phyloP scores from a whole-genome alignment of 23 tunicate species.

The Phallusia fumigata region DNA sequence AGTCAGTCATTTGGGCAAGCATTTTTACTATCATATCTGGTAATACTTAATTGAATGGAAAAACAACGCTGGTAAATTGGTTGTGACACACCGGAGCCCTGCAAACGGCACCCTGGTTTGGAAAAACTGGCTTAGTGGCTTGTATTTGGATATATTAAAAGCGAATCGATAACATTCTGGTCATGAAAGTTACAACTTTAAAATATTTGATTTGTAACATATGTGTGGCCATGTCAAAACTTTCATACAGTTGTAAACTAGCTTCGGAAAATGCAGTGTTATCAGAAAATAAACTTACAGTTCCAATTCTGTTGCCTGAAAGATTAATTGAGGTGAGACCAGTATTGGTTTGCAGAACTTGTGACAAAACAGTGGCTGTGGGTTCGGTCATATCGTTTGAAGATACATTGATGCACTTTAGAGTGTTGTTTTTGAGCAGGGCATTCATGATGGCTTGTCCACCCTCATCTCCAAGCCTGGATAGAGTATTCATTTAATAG shows the following conservation, averaged over 20 bases:
- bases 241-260: too few species aligned
- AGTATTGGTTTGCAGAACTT: conserved; percentile 67
- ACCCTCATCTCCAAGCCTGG: conserved; percentile 87
- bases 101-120: too few species aligned
- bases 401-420: conserved; percentile 58
- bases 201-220: too few species aligned
- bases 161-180: background rate
- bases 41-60: too few species aligned
- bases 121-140: background rate
- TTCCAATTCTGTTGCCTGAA: conserved; percentile 78
- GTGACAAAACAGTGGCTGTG: conserved; percentile 80
- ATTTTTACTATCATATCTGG: too few species aligned
- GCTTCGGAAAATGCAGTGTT: too few species aligned
- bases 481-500: background rate
- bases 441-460: conserved; percentile 78
- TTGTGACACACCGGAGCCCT: too few species aligned
- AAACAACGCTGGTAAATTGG: too few species aligned
- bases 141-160: background rate
- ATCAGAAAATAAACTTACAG: conserved; percentile 31
- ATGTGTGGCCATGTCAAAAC: too few species aligned
- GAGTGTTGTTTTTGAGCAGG: conserved; percentile 51
- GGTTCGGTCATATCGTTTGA: conserved; percentile 80
- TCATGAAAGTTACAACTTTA: too few species aligned
- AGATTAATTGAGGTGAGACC: conserved; percentile 33
- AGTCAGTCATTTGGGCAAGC: too few species aligned